A percentile compares a stretch with the other conserved stretches of the same genome.
Evolutionary conservation across 1,140 invertebrate genomes (phyloP).

Genomic region (Elysia chlorotica): DNA sequence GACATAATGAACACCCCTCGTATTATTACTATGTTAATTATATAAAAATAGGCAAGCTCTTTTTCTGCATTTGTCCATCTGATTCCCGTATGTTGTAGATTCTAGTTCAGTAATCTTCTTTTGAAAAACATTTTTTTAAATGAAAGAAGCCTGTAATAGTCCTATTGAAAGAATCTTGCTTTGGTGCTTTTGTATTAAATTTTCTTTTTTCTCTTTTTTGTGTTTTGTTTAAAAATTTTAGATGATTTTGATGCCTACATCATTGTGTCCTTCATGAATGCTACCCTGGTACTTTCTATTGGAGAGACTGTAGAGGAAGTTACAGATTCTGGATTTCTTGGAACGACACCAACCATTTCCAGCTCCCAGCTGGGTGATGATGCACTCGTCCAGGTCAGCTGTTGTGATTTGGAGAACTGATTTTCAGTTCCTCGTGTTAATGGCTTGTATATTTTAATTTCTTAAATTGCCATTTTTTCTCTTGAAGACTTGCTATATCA

Average conservation of each 20-base stretch:
- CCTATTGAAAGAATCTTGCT: background rate
- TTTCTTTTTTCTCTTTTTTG: background rate
- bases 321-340: slow-evolving; percentile 98
- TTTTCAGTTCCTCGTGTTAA: too few relatives aligned
- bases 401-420: too few relatives aligned
- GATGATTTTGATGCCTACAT: slow-evolving; percentile 99
- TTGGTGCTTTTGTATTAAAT: background rate
- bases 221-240: slow-evolving; percentile 67
- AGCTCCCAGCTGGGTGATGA: slow-evolving; percentile 97
- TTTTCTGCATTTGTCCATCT: too few relatives aligned
- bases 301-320: slow-evolving; percentile 99
- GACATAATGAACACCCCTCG: too few relatives aligned
- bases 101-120: background rate
- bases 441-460: too few relatives aligned
- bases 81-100: too few relatives aligned
- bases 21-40: too few relatives aligned
- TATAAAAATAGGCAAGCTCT: too few relatives aligned
- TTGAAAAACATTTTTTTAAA: background rate
- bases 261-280: slow-evolving; percentile 99
- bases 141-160: background rate
- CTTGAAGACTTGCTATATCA: too few relatives aligned
- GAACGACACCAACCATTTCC: slow-evolving; percentile 95
- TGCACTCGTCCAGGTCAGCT: slow-evolving; percentile 91
- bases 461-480: too few relatives aligned
- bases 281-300: slow-evolving; percentile 97